Base-by-base conservation (phyloP, 1,140 invertebrate genomes). In the Cepaea nemoralis region DNA sequence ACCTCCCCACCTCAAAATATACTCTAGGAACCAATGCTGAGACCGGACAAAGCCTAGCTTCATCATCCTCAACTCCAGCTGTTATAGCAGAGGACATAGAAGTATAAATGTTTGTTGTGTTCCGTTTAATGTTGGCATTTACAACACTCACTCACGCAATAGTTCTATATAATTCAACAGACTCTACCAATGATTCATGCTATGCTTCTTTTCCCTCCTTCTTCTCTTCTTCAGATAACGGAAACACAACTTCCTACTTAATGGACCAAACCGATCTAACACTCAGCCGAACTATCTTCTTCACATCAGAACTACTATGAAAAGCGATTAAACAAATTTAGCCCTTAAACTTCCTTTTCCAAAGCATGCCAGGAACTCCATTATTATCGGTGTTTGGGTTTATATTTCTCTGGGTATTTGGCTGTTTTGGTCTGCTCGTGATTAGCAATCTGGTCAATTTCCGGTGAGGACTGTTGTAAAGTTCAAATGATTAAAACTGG, bases 401-500 rank as follows among this genome's bases (percentile, higher is more conserved):
- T 63, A 55, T 63, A 31, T 63, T 63, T 63, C 59, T 6, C n/a
- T 31, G 27, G 59, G 6, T 31, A 63, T 27, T 0, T 12, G 6
- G n/a, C 12, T 31, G 59, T 24, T 59, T 59, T 12, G 22, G 22
- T 24, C 5, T 6, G n/a, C 33, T 63, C 59, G 5, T 16, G n/a
- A 6, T 63, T 63, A 16, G 6, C 33, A 63, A 63, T 63, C 59
- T 3, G 27, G 59, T 27, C 59, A 63, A 63, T 63, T 63, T 63
- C 59, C 59, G 59, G 59, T 63, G 59, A 27, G 16, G 10, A n/a
- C 59, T 63, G 59, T 63, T 31, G n/a, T 63, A 63, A 63, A 63
- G 59, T 63, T 63, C 59, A 63, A 63, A 63, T 63, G 59, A 63
- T 63, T 63, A 27, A 63, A 63, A 63, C 27, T 31, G 1, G 0